Evolutionary conservation across 2,113 vertebrate genomes (phyloP).

Genomic region (Platichthys stellatus): DNA sequence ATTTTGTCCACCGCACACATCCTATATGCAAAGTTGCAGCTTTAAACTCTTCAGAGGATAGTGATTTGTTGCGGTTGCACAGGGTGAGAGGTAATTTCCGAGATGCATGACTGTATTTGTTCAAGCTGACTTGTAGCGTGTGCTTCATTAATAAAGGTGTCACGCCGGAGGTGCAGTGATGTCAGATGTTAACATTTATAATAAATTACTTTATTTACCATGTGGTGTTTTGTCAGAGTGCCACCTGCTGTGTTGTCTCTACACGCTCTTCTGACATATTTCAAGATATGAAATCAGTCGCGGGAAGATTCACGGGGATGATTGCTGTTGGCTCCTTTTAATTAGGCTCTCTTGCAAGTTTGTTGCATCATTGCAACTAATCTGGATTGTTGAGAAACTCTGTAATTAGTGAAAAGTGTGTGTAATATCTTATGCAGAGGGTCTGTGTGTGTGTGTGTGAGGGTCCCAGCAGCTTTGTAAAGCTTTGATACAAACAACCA

Average conservation of each 20-base stretch:
- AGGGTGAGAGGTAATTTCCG: slow-evolving; percentile 53
- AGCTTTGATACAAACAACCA: slow-evolving; percentile 65
- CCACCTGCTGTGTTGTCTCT: slow-evolving; percentile 25
- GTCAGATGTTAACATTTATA: slow-evolving; percentile 58
- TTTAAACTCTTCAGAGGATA: slow-evolving; percentile 28
- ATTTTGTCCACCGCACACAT: not conserved
- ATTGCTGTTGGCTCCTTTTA: slow-evolving; percentile 64
- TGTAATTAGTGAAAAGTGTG: slow-evolving; percentile 71
- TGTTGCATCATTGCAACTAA: slow-evolving; percentile 69
- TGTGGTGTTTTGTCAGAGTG: slow-evolving; percentile 4
- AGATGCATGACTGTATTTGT: slow-evolving; percentile 65
- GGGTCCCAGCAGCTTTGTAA: slow-evolving; percentile 57
- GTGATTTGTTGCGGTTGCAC: slow-evolving; percentile 42
- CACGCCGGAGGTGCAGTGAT: slow-evolving; percentile 51
- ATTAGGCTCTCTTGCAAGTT: slow-evolving; percentile 73
- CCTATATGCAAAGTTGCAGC: not conserved
- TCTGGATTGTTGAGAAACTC: slow-evolving; percentile 70
- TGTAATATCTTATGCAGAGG: slow-evolving; percentile 50
- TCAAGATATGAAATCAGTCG: slow-evolving; percentile 59
- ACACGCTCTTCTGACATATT: slow-evolving; percentile 42
- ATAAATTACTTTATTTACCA: slow-evolving; percentile 55
- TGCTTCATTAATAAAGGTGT: slow-evolving; percentile 60
- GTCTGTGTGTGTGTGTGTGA: slow-evolving; percentile 9
- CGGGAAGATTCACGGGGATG: slow-evolving; percentile 44
- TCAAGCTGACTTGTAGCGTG: slow-evolving; percentile 29